These are phyloP conservation scores for Sebastes trivittatus DNA, from an alignment of 2,797 vertebrate species.

Conservation along the genomic window DNA sequence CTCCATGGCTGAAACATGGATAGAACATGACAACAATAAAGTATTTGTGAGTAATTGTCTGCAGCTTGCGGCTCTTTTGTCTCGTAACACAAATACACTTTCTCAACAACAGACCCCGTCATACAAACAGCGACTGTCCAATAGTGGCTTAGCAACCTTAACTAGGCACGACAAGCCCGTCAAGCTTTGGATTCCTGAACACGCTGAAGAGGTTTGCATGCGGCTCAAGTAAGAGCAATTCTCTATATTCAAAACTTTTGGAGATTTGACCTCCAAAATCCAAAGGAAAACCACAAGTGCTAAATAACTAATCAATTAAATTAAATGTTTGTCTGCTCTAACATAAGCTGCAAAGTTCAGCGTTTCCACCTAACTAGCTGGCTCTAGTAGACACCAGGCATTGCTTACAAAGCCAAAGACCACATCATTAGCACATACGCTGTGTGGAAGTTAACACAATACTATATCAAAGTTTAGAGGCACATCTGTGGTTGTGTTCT, in stretches of 20 bases:
- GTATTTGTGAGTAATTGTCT: not conserved
- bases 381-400: not conserved
- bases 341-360: not conserved
- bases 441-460: not conserved
- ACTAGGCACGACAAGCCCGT: too few relatives aligned
- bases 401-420: not conserved
- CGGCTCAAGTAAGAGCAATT: not conserved
- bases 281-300: not conserved
- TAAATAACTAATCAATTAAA: not conserved
- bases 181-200: not conserved
- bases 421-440: not conserved
- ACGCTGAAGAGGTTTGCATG: not conserved
- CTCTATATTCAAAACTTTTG: not conserved
- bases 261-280: not conserved
- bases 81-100: not conserved
- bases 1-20: not conserved
- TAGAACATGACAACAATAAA: not conserved
- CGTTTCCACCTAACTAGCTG: too few relatives aligned
- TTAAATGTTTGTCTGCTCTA: not conserved
- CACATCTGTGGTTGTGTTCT: not conserved
- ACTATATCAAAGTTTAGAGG: not conserved
- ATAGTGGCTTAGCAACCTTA: not conserved
- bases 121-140: not conserved
- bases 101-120: not conserved
- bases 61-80: not conserved